These are phyloP conservation scores for Cyrtorhinus lividipennis DNA, from an alignment of 1,140 invertebrate genomes.

Conservation along the genomic window DNA sequence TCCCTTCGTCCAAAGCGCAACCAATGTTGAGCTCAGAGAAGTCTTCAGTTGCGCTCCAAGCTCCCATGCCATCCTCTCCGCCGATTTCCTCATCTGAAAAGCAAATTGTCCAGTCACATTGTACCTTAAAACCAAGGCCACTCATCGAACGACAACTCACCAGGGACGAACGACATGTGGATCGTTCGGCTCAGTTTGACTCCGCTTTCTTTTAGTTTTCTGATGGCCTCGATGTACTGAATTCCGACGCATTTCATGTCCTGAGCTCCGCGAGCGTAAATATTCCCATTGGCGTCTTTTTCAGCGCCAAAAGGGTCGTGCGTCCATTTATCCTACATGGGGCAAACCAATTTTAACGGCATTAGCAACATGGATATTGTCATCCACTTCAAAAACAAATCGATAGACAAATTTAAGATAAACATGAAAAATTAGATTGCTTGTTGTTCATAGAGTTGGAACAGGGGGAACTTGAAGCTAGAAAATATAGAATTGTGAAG, in stretches of 20 bases:
- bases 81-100: slow-evolving; percentile 81
- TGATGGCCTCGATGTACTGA: slow-evolving; percentile 64
- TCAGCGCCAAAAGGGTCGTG: slow-evolving; percentile 63
- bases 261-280: slow-evolving; percentile 66
- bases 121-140: too few species aligned
- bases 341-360: too few species aligned
- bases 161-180: slow-evolving; percentile 66
- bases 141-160: too few species aligned
- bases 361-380: too few species aligned
- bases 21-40: slow-evolving; percentile 75
- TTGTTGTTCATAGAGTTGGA: too few species aligned
- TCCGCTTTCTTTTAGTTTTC: slow-evolving; percentile 44
- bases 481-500: too few species aligned
- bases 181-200: slow-evolving; percentile 46
- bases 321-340: slow-evolving; percentile 55
- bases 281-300: slow-evolving; percentile 62
- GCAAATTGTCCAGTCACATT: not conserved
- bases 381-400: too few species aligned
- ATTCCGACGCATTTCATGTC: slow-evolving; percentile 76
- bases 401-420: too few species aligned
- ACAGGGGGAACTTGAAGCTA: too few species aligned
- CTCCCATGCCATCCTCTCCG: slow-evolving; percentile 65
- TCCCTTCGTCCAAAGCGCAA: slow-evolving; percentile 83
- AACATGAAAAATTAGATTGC: too few species aligned
- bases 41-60: slow-evolving; percentile 58